Evolutionary conservation across 2,113 vertebrate genomes (phyloP).

Genomic region (Sceloporus undulatus): DNA sequence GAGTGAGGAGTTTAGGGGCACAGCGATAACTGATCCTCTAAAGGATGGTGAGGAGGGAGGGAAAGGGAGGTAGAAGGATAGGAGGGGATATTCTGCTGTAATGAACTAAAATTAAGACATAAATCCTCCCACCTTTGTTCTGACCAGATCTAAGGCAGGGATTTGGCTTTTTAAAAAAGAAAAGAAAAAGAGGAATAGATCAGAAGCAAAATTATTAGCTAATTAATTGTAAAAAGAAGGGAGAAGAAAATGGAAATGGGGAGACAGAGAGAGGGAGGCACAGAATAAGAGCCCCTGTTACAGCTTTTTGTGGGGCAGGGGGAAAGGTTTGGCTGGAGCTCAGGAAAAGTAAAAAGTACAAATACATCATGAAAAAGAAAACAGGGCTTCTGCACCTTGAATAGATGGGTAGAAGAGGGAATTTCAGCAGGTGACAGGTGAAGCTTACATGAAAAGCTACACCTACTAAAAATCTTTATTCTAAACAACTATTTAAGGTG

Average conservation of each 20-base stretch:
- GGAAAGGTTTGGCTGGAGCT: conserved; percentile 12
- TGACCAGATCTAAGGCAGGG: conserved; percentile 72
- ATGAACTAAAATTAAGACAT: conserved; percentile 88
- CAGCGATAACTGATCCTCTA: conserved; percentile 74
- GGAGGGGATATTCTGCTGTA: conserved; percentile 79
- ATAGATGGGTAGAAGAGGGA: too few relatives aligned
- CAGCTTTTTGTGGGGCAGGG: not conserved
- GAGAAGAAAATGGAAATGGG: conserved; percentile 26
- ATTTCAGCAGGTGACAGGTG: too few relatives aligned
- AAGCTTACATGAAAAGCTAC: too few relatives aligned
- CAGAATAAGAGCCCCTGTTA: conserved; percentile 14
- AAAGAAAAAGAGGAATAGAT: conserved; percentile 78
- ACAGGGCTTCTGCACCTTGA: too few relatives aligned
- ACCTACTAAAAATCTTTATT: too few relatives aligned
- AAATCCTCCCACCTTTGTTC: conserved; percentile 86
- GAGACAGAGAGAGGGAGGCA: too few relatives aligned
- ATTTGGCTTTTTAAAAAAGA: conserved; percentile 74
- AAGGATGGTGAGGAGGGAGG: conserved; percentile 63
- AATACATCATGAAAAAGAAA: not conserved
- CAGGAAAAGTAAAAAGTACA: not conserved
- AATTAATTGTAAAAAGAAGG: conserved; percentile 81
- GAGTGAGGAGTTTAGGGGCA: conserved; percentile 82
- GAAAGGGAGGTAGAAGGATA: conserved; percentile 70
- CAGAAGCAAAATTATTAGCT: conserved; percentile 83
- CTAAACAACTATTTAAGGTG: too few relatives aligned